phyloP scores from a whole-genome alignment of 2,113 vertebrate genomes.

The Amia ocellicauda region DNA sequence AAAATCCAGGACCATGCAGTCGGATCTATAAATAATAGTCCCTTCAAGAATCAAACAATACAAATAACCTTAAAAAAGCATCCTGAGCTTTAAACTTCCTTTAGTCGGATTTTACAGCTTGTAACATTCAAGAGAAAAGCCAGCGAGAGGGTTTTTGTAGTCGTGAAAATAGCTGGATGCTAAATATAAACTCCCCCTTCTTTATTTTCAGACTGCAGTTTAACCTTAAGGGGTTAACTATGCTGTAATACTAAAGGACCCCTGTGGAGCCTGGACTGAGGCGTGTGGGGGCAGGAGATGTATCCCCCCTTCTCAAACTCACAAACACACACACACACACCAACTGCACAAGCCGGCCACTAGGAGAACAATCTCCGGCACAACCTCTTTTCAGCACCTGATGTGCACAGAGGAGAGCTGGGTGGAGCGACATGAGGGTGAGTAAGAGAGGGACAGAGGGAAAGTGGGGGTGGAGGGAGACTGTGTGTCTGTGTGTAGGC shows the following conservation, averaged over 20 bases:
- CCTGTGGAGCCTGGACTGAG: not conserved
- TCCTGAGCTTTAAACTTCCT: too few species aligned
- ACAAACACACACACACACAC: constrained; percentile 23
- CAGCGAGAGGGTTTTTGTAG: too few species aligned
- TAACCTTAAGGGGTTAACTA: not conserved
- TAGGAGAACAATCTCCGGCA: constrained; percentile 7
- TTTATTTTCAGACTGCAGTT: not conserved
- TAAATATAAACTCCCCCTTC: not conserved
- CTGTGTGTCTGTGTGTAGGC: constrained; percentile 47
- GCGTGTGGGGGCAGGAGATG: too few species aligned
- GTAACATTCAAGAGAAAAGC: too few species aligned
- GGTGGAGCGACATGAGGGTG: constrained; percentile 50
- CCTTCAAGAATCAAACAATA: too few species aligned
- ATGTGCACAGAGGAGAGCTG: constrained; percentile 52
- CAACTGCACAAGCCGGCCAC: constrained; percentile 1
- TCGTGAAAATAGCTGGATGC: not conserved
- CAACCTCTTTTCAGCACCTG: constrained; percentile 58
- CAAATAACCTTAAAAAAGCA: too few species aligned
- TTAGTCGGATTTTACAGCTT: too few species aligned
- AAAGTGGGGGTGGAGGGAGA: constrained; percentile 29
- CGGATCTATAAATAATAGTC: too few species aligned
- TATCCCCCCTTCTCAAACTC: too few species aligned
- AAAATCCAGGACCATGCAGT: too few species aligned
- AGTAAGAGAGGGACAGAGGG: constrained; percentile 12
- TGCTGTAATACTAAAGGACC: not conserved